Conservation (phyloP, 2,888 invertebrate genomes). For the Cataglyphis altisquamis region DNA sequence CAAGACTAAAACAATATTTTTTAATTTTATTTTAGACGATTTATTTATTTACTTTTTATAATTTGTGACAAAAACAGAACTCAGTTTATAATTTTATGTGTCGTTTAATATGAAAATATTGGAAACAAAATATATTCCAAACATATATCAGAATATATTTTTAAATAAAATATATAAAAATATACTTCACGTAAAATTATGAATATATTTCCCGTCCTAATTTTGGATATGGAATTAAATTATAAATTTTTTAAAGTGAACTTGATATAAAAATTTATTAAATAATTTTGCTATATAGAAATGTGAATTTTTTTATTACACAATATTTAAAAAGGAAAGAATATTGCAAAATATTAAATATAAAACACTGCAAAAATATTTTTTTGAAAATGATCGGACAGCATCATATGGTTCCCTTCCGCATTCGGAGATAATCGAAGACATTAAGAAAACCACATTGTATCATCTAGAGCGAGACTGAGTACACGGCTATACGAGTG, state of each 20-base stretch:
- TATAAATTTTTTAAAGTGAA: background rate
- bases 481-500: constrained; percentile 21
- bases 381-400: background rate
- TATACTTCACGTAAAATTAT: background rate
- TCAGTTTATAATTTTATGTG: background rate
- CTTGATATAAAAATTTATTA: background rate
- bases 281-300: background rate
- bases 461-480: constrained; percentile 10
- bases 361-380: background rate
- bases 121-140: too few relatives aligned
- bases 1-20: background rate
- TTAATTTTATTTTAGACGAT: background rate
- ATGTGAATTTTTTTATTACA: background rate
- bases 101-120: background rate
- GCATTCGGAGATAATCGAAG: constrained; percentile 10
- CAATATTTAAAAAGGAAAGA: background rate
- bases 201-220: background rate
- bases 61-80: background rate
- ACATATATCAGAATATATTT: background rate
- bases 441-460: constrained; percentile 27
- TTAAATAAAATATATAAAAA: background rate
- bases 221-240: background rate
- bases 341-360: background rate
- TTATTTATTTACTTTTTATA: background rate
- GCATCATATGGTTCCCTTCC: background rate